Base-by-base conservation (phyloP, 2,113 vertebrate species). In the Plecotus auritus region DNA sequence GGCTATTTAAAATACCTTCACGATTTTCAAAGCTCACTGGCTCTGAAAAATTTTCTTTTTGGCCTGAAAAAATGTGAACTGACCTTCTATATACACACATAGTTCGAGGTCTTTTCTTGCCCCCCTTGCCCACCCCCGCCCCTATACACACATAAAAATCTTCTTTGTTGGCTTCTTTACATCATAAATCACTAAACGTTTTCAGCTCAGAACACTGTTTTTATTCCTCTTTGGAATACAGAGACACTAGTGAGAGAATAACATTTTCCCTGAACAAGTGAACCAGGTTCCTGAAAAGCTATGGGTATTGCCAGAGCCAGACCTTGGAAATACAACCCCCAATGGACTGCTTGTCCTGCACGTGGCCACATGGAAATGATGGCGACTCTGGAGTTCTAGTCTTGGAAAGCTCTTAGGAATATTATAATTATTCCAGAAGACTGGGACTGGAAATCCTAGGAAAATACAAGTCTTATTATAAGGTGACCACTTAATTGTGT, bases 61-160 rank as follows among this genome's bases (percentile, higher is more conserved):
- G 82, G 17, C 66, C 37, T 84, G 47, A 77, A 81, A 84, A 96
- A 90, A 90, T 35, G 47, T 30, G 42, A 87, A 90, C 45, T 93
- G 70, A 73, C n/a, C 23, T 30, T 37, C 67, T 69, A 18, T n/a
- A 30, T 2, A 45, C 5, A 47, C 20, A 40, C 23, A 2, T 23
- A 49, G 86, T 88, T 47, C 47, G 35, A 66, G 49, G 26, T 45
- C 61, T 70, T 22, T 54, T 59, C 30, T 56, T 84, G 70, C 3
- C 12, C 22, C 30, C 30, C 17, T 77, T 32, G 12, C 4, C 35
- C 7, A 12, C 23, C 22, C 3, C 2, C 12, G 0, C 7, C 22
- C 2, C 8, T 7, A 4, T 22, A 11, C 5, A 51, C 11, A 11
- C 9, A 17, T 49, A 76, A 74, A 7, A 28, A 17, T 42, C 61